Conservation (phyloP, 2,113 vertebrate species). For the rat (Rattus norvegicus) region DNA sequence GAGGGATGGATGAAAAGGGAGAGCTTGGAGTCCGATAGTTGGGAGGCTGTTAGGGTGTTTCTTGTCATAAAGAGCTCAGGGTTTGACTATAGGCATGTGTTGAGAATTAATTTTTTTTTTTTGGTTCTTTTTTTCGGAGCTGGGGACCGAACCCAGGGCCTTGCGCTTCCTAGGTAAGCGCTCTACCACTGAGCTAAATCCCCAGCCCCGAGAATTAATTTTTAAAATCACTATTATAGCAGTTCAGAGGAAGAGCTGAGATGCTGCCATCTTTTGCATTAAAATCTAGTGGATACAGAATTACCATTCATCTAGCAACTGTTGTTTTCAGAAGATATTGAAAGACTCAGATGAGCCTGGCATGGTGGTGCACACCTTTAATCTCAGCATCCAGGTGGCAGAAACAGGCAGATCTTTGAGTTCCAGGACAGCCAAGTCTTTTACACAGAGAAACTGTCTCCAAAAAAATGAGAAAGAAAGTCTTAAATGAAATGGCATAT, state of each 20-base stretch:
- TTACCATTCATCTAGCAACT: conserved; percentile 13
- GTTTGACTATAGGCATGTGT: conserved; percentile 41
- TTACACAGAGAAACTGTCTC: not conserved
- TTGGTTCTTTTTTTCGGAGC: too few relatives aligned
- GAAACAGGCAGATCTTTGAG: not conserved
- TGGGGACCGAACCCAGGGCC: too few relatives aligned
- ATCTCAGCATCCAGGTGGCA: not conserved
- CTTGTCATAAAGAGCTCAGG: conserved; percentile 27
- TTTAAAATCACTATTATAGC: conserved; percentile 1
- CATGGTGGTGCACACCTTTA: not conserved
- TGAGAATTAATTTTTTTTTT: not conserved
- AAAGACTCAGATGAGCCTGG: not conserved
- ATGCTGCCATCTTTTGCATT: conserved; percentile 25
- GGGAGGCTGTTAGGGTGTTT: not conserved
- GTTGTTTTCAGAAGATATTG: conserved; percentile 38
- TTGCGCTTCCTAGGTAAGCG: too few relatives aligned
- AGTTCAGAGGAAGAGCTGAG: conserved; percentile 53
- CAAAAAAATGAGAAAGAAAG: not conserved
- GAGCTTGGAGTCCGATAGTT: not conserved
- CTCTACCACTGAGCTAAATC: too few relatives aligned
- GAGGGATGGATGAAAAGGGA: not conserved
- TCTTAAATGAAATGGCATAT: conserved; percentile 16
- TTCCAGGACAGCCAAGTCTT: not conserved
- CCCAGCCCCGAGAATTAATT: not conserved
- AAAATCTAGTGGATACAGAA: not conserved